phyloP scores from a whole-genome alignment of 2,888 invertebrate genomes.

The Eupithecia exiguata region DNA sequence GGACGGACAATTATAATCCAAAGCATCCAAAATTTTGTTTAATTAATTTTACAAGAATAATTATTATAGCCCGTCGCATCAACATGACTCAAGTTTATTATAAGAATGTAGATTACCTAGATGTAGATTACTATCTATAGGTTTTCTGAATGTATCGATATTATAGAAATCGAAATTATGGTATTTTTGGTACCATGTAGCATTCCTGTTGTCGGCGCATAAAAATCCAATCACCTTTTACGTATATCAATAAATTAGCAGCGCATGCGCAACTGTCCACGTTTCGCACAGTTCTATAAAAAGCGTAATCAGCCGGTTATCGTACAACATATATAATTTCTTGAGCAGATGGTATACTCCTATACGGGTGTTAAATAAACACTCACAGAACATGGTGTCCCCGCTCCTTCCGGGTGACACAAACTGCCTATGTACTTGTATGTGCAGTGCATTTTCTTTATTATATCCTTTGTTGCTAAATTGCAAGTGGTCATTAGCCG shows the following conservation, averaged over 20 bases:
- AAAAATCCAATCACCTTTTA: slow-evolving; percentile 4
- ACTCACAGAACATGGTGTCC: slow-evolving; percentile 20
- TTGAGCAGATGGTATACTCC: slow-evolving; percentile 35
- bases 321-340: neutral
- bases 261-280: neutral
- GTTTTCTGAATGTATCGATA: neutral
- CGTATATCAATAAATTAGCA: neutral
- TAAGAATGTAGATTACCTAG: too few species aligned
- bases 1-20: too few species aligned
- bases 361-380: slow-evolving; percentile 44
- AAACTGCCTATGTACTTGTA: too few species aligned
- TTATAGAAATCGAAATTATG: neutral
- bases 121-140: too few species aligned
- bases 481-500: neutral
- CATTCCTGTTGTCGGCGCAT: neutral
- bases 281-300: slow-evolving; percentile 16
- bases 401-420: slow-evolving; percentile 3
- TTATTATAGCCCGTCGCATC: neutral
- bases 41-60: neutral
- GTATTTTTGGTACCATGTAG: neutral
- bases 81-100: too few species aligned
- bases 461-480: neutral
- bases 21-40: too few species aligned
- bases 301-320: slow-evolving; percentile 14
- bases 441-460: slow-evolving; percentile 7